Evolutionary conservation across 2,113 vertebrate genomes (phyloP).

Genomic region (Melospiza georgiana): DNA sequence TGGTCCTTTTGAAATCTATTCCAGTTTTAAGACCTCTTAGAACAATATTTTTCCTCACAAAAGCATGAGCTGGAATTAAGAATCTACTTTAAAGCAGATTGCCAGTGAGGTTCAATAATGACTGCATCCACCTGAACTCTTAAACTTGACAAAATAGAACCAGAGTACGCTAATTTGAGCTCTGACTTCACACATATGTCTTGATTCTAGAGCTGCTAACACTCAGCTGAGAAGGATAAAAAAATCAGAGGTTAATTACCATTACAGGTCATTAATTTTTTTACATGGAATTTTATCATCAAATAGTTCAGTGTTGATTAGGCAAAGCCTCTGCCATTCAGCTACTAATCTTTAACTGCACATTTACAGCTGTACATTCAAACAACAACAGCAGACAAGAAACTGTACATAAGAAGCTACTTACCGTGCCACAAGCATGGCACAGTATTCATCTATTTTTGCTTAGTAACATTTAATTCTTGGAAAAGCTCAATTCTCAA

Average conservation of each 20-base stretch:
- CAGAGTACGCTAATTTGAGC: not conserved
- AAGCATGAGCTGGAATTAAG: constrained; percentile 77
- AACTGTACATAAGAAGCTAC: not conserved
- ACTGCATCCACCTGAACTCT: constrained; percentile 7
- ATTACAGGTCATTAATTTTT: not conserved
- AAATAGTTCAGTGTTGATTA: not conserved
- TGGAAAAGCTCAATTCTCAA: not conserved
- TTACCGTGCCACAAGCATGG: not conserved
- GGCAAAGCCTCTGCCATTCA: not conserved
- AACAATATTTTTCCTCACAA: constrained; percentile 77
- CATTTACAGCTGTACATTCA: not conserved
- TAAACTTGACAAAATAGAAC: not conserved
- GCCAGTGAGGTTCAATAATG: constrained; percentile 56
- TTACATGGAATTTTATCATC: not conserved
- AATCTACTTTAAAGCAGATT: constrained; percentile 76
- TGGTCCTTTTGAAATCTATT: constrained; percentile 77
- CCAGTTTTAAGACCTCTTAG: constrained; percentile 67
- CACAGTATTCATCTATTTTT: not conserved
- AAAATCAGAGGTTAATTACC: not conserved
- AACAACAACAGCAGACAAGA: not conserved
- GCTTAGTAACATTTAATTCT: not conserved
- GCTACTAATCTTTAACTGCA: not conserved
- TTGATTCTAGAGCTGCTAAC: not conserved
- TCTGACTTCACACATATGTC: not conserved
- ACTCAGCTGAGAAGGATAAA: not conserved